A percentile compares a stretch with the other conserved stretches of the same genome.
Conservation (phyloP, 2,888 invertebrate species). For the Drosophila formosana region DNA sequence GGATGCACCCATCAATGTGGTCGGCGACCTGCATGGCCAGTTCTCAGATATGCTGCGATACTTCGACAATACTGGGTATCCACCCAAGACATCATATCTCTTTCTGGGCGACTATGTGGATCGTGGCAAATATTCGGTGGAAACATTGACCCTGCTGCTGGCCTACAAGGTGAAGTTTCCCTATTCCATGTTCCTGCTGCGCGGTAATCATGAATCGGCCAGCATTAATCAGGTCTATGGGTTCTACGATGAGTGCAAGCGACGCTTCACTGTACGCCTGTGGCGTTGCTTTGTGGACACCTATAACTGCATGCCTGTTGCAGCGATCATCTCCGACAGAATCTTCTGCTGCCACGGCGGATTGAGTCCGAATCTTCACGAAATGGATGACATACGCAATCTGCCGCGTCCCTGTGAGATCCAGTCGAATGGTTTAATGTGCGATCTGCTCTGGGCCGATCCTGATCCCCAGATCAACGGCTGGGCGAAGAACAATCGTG, state of each 20-base stretch:
- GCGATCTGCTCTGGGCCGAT: slow-evolving; percentile 98
- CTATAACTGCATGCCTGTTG: slow-evolving; percentile 99
- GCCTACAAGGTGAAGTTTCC: slow-evolving; percentile 55
- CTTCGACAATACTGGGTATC: slow-evolving; percentile 37
- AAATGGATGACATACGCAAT: slow-evolving; percentile 98
- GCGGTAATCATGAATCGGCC: slow-evolving; percentile 90
- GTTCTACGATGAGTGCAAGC: slow-evolving; percentile 98
- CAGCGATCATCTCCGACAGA: slow-evolving; percentile 93
- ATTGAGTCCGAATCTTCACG: slow-evolving; percentile 94
- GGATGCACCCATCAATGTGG: slow-evolving; percentile 99
- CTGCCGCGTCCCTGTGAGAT: slow-evolving; percentile 99
- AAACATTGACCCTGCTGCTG: slow-evolving; percentile 43
- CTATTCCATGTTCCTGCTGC: slow-evolving; percentile 27
- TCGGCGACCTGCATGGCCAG: slow-evolving; percentile 87
- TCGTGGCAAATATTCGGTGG: slow-evolving; percentile 52
- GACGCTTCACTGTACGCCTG: slow-evolving; percentile 97
- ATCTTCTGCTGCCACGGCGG: slow-evolving; percentile 93
- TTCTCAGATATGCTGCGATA: slow-evolving; percentile 46
- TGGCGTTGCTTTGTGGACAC: slow-evolving; percentile 99
- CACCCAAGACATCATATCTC: slow-evolving; percentile 36
- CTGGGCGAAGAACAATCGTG: slow-evolving; percentile 99
- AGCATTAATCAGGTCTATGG: slow-evolving; percentile 99
- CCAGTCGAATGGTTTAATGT: slow-evolving; percentile 97
- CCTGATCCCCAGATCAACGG: slow-evolving; percentile 98
- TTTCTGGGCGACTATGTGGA: slow-evolving; percentile 57